Conservation (phyloP, 2,113 vertebrate species). For the Sinocyclocheilus anophthalmus region DNA sequence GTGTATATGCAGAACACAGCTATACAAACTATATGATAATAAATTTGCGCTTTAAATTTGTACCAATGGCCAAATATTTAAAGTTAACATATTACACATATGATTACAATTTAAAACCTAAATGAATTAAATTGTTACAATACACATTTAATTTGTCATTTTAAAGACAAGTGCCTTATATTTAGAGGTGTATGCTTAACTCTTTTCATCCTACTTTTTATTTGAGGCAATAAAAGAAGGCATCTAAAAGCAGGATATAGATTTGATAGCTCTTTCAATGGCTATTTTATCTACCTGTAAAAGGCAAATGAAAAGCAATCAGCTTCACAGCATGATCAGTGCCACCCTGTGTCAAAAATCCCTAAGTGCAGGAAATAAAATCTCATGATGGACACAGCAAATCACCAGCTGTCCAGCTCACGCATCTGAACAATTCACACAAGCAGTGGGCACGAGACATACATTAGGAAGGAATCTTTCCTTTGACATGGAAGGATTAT, state of each 20-base stretch:
- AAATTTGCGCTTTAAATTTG: too few species aligned
- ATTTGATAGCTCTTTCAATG: slow-evolving; percentile 21
- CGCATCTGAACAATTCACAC: slow-evolving; percentile 2
- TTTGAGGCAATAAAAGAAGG: not conserved
- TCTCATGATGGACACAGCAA: slow-evolving; percentile 6
- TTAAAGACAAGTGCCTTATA: not conserved
- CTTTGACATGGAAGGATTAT: not conserved
- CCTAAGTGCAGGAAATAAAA: slow-evolving; percentile 10
- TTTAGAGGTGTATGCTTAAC: not conserved
- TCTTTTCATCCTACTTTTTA: not conserved
- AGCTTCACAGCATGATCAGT: slow-evolving; percentile 40
- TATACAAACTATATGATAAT: too few species aligned
- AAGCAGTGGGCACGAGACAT: slow-evolving; percentile 1
- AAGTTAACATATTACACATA: too few species aligned
- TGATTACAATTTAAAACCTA: too few species aligned
- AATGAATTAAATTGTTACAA: too few species aligned
- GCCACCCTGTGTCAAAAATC: slow-evolving; percentile 31
- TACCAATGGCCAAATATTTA: too few species aligned
- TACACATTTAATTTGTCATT: too few species aligned
- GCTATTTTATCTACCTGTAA: slow-evolving; percentile 23
- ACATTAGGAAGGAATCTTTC: not conserved
- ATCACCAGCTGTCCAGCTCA: not conserved
- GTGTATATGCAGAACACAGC: too few species aligned
- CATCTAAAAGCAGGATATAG: not conserved
- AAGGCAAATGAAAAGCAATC: slow-evolving; percentile 38